Evolutionary conservation across 2,113 vertebrate genomes (phyloP).

Genomic region (Atlantisia rogersi): DNA sequence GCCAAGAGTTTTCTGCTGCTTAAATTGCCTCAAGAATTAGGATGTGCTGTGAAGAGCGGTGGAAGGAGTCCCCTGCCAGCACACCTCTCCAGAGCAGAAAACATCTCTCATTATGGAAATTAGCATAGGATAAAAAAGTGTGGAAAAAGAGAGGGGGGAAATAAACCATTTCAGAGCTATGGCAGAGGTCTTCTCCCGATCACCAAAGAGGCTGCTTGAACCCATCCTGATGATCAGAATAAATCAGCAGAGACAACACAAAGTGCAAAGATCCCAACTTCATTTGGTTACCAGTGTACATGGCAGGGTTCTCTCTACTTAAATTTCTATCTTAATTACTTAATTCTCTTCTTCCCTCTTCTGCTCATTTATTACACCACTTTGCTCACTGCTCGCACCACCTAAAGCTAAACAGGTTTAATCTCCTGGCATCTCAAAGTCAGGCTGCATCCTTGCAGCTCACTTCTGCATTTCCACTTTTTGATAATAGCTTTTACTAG

Average conservation of each 20-base stretch:
- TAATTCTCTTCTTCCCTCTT: neutral
- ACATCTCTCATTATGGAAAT: neutral
- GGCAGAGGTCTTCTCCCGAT: neutral
- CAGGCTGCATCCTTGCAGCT: neutral
- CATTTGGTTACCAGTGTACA: neutral
- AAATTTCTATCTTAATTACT: neutral
- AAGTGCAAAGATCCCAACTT: neutral
- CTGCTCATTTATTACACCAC: neutral
- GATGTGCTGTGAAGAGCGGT: neutral
- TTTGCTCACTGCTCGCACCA: neutral
- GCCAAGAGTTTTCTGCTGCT: neutral
- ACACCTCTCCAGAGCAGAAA: neutral
- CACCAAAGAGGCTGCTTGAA: too few relatives aligned
- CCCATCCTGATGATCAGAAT: neutral
- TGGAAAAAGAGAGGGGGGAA: neutral
- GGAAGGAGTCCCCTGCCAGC: neutral
- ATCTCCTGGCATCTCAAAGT: neutral
- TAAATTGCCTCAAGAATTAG: neutral
- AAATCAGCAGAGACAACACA: neutral
- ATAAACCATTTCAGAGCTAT: neutral
- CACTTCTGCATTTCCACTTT: neutral
- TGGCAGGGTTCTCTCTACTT: neutral
- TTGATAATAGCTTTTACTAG: slow-evolving; percentile 14
- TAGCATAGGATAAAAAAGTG: neutral
- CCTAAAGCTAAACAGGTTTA: neutral